phyloP scores from a whole-genome alignment of 1,140 invertebrate species.

The Lepidurus packardi region DNA sequence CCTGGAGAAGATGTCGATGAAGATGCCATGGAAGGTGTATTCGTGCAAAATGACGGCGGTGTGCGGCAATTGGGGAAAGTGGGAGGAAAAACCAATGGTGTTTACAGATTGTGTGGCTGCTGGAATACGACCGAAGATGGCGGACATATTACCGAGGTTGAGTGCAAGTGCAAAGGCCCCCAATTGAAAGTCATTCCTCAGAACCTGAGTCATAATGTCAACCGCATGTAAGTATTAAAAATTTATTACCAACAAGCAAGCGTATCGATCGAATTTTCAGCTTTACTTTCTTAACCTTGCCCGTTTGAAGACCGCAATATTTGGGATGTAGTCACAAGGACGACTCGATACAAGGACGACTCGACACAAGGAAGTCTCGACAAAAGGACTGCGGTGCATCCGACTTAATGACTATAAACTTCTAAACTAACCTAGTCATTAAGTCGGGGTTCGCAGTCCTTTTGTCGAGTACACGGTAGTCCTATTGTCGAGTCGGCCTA shows the following conservation, averaged over 20 bases:
- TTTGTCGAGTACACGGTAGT: no score
- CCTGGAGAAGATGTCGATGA: neutral
- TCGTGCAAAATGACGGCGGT: neutral
- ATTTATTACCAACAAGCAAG: neutral
- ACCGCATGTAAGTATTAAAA: neutral
- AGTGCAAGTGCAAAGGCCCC: neutral
- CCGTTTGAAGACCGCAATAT: no score
- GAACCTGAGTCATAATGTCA: neutral
- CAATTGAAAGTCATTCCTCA: neutral
- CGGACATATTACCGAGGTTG: neutral
- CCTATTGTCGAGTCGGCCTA: no score
- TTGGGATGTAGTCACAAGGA: no score
- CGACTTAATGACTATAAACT: no score
- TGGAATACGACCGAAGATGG: slow-evolving; percentile 1
- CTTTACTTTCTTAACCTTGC: no score
- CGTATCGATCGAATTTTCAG: no score
- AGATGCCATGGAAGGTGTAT: neutral
- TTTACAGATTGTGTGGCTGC: neutral
- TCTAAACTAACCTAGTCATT: no score
- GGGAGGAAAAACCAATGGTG: neutral
- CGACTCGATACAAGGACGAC: no score
- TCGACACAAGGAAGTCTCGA: no score
- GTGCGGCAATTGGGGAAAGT: neutral
- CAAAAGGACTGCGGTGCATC: no score
- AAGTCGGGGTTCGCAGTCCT: no score